These are phyloP conservation scores for Drosophila chauvacae DNA, from an alignment of 1,140 invertebrate genomes.

Conservation along the genomic window DNA sequence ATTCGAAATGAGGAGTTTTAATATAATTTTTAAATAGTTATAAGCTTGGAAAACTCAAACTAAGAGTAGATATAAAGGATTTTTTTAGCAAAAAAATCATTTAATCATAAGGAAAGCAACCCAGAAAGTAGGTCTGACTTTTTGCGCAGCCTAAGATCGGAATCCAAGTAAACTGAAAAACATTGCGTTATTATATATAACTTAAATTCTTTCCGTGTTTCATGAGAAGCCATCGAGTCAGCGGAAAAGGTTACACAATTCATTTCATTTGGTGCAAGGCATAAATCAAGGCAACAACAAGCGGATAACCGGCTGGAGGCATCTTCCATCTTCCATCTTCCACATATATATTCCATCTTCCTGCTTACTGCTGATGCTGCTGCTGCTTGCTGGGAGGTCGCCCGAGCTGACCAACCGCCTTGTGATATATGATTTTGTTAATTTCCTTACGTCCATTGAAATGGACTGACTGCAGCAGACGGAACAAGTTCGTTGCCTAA, in stretches of 20 bases:
- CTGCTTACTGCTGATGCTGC: constrained; percentile 16
- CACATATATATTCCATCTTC: constrained; percentile 43
- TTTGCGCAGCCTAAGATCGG: neutral
- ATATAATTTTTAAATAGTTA: neutral
- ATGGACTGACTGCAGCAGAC: constrained; percentile 29
- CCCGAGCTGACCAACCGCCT: constrained; percentile 31
- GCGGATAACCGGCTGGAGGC: constrained; percentile 51
- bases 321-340: constrained; percentile 32
- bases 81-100: too few relatives aligned
- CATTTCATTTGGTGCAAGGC: constrained; percentile 81
- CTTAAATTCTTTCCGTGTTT: neutral
- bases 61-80: too few relatives aligned
- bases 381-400: constrained; percentile 64
- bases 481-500: constrained; percentile 68
- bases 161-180: neutral
- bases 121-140: neutral
- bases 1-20: neutral
- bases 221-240: constrained; percentile 16
- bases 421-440: constrained; percentile 81
- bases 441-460: constrained; percentile 76
- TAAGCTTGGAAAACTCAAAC: neutral
- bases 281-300: constrained; percentile 81
- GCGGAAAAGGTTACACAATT: constrained; percentile 77
- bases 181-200: neutral
- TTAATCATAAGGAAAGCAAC: too few relatives aligned